phyloP scores from a whole-genome alignment of 2,888 invertebrate species.

The Tigriopus californicus region DNA sequence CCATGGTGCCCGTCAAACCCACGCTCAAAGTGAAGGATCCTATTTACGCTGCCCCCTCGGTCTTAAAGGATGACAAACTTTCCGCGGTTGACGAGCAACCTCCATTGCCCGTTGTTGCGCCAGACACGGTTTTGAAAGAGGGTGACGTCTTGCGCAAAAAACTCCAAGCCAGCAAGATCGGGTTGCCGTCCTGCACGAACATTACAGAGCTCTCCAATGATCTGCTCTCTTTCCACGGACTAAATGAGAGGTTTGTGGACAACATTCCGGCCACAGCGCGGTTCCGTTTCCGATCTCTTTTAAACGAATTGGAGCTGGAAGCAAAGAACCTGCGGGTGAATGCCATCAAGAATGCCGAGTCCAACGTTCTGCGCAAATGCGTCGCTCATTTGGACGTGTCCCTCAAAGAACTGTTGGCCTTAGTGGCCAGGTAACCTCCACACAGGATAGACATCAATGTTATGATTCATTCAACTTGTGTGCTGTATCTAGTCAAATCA shows the following conservation, averaged over 20 bases:
- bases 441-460: too few relatives aligned
- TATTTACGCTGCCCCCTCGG: conserved; percentile 22
- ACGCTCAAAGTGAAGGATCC: conserved; percentile 31
- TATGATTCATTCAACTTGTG: too few relatives aligned
- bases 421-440: too few relatives aligned
- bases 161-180: conserved; percentile 29
- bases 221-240: conserved; percentile 55
- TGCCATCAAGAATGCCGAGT: too few relatives aligned
- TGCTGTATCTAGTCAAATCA: too few relatives aligned
- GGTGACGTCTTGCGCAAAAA: conserved; percentile 22
- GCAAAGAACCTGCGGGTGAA: conserved; percentile 39
- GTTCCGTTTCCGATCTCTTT: conserved; percentile 61
- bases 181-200: background rate
- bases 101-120: background rate
- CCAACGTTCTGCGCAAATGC: too few relatives aligned
- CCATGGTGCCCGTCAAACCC: conserved; percentile 47
- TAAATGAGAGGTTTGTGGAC: conserved; percentile 66
- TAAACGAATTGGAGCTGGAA: conserved; percentile 47
- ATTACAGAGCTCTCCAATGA: conserved; percentile 51
- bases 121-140: background rate
- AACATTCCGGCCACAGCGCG: conserved; percentile 64
- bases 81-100: background rate
- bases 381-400: too few relatives aligned
- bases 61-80: background rate
- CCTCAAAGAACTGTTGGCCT: too few relatives aligned